A percentile compares a stretch with the other conserved stretches of the same genome.
These are phyloP conservation scores for Pristionchus maxplancki DNA, from an alignment of 2,888 invertebrate genomes.

Conservation along the genomic window DNA sequence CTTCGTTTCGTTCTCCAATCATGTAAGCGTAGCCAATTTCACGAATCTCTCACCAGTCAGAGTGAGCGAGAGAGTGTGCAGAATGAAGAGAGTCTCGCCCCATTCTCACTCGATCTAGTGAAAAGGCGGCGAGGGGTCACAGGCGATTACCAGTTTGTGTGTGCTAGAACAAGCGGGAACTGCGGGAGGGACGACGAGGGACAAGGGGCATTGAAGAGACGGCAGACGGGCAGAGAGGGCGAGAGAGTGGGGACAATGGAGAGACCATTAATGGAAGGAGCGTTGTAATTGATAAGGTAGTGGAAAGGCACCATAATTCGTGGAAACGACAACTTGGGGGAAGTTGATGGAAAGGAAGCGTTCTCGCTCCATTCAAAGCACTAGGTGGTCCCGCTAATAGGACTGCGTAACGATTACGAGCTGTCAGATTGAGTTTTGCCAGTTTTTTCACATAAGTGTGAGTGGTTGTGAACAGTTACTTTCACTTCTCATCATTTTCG, in stretches of 20 bases:
- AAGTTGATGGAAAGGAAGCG: neutral
- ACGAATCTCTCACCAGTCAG: neutral
- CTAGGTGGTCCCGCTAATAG: neutral
- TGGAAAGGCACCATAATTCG: neutral
- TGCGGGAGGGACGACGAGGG: neutral
- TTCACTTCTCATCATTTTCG: neutral
- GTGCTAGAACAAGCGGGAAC: constrained; percentile 33
- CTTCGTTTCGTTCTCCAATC: neutral
- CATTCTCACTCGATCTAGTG: neutral
- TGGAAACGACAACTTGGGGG: neutral
- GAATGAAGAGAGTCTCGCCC: neutral
- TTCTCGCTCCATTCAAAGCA: neutral
- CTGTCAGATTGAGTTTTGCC: neutral
- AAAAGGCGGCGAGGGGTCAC: neutral
- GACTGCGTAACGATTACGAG: neutral
- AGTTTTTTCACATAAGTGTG: neutral
- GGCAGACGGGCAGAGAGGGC: neutral
- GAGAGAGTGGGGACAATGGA: constrained; percentile 6
- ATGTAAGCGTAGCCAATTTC: constrained; percentile 31
- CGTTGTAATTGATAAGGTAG: neutral
- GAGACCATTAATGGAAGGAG: neutral
- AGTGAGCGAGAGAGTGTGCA: neutral
- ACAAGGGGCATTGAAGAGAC: neutral
- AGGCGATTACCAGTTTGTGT: neutral
- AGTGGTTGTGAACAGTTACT: constrained; percentile 4